phyloP scores from a whole-genome alignment of 2,888 invertebrate genomes.

The Lasioglossum vierecki region DNA sequence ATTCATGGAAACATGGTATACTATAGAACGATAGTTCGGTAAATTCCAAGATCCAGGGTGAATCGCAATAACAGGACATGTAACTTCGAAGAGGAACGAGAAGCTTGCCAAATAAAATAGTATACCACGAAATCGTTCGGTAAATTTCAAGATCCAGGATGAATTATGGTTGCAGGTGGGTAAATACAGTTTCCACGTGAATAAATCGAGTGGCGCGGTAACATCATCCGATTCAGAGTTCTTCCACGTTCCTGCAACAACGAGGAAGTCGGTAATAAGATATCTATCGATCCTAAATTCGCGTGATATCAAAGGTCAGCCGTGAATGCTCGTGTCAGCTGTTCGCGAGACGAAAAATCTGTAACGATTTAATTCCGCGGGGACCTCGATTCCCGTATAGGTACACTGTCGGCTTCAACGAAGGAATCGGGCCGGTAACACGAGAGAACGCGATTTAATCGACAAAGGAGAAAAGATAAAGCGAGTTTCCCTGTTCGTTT shows the following conservation, averaged over 20 bases:
- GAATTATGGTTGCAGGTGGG: background rate
- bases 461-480: conserved; percentile 45
- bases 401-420: background rate
- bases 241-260: background rate
- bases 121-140: background rate
- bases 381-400: background rate
- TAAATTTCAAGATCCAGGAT: background rate
- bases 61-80: too few species aligned
- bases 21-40: too few species aligned
- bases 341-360: background rate
- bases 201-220: background rate
- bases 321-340: background rate
- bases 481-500: conserved; percentile 55
- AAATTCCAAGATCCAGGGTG: too few species aligned
- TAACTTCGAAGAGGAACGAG: too few species aligned
- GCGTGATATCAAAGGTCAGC: conserved; percentile 12
- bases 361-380: conserved; percentile 24
- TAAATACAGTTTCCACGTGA: background rate
- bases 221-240: background rate
- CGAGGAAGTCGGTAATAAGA: conserved; percentile 20
- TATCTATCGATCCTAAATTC: conserved; percentile 13
- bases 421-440: conserved; percentile 24
- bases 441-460: conserved; percentile 40
- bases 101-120: background rate
- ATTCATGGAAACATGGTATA: too few species aligned